These are phyloP conservation scores for Tenualosa ilisha DNA, from an alignment of 2,797 vertebrate genomes.

Conservation along the genomic window DNA sequence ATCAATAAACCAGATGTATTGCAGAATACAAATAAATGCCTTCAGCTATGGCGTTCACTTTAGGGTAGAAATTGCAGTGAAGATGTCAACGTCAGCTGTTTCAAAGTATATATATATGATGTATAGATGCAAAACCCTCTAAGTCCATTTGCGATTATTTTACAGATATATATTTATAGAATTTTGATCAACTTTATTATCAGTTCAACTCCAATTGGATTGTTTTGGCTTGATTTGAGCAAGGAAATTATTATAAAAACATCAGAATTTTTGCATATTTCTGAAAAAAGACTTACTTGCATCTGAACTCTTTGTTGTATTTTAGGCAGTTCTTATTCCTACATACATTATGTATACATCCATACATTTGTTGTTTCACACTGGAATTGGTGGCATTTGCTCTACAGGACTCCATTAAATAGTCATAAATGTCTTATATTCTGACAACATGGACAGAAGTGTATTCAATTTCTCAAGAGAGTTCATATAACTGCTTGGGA, in stretches of 20 bases:
- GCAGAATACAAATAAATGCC: not conserved
- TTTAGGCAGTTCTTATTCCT: not conserved
- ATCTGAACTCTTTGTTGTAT: not conserved
- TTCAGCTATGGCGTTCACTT: not conserved
- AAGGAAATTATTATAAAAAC: too few relatives aligned
- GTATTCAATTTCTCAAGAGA: not conserved
- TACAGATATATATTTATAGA: too few relatives aligned
- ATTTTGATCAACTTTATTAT: too few relatives aligned
- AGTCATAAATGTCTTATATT: too few relatives aligned
- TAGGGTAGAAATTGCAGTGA: not conserved
- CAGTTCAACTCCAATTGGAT: too few relatives aligned
- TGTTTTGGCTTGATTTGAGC: too few relatives aligned
- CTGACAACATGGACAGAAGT: not conserved
- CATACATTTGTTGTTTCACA: not conserved
- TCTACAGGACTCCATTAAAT: too few relatives aligned
- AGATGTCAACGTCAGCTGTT: not conserved
- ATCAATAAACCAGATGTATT: not conserved
- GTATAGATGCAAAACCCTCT: too few relatives aligned
- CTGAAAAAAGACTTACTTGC: too few relatives aligned
- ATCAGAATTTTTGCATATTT: too few relatives aligned
- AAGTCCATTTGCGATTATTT: too few relatives aligned
- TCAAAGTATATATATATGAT: not conserved
- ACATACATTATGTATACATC: not conserved
- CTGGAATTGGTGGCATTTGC: not conserved
- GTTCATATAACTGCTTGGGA: not conserved